Evolutionary conservation across 1,140 invertebrate genomes (phyloP), one percentile per base, ranked within the genome.

Genomic region (Caenorhabditis briggsae): DNA sequence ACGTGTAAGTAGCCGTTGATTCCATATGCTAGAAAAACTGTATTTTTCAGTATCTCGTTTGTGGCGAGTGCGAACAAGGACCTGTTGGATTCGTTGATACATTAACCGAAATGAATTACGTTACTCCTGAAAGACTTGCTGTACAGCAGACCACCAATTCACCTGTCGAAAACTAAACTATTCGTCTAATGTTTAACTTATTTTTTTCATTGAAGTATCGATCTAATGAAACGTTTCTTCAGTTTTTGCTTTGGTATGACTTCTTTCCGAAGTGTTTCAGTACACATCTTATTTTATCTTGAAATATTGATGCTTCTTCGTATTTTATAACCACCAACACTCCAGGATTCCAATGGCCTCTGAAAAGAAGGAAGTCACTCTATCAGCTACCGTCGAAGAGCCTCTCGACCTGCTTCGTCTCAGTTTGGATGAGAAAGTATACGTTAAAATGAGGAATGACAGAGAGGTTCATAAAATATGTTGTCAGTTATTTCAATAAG

Each of bases 371-470:
- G 74, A 82, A 61, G 74, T 82, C 2, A 43, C 23, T 18, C 20
- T 86, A 20, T 12, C 74, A 11, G 25, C 88, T 1, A 86, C 84
- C 18, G 88, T 98, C 1, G 98, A 99, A 93, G 97, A 99, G 93
- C 98, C 98, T 0, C 93, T 99, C 23, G 98, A 99, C 94, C 94
- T 99, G 43, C 96, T 99, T 88, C 90, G 97, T 86, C 93, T 99
- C 5, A 98, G 96, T 94, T 94, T 99, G 88, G 97, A 99, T 94
- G 97, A 99, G 93, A 95, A 96, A 91, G 98, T 99, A 92, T 98
- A 98, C 92, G 97, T 99, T 0, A 99, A 99, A 94, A 98, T 99
- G 97, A 95, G 97, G 86, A 98, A 98, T 93, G 97, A 99, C 92
- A 94, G 98, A 87, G 97, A 99, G 86, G 86, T 83, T 18, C 7